Percentiles rank a stretch among this genome's conserved stretches.
Evolutionary conservation across 2,113 vertebrate species (phyloP).

Genomic region (Sigmodon hispidus): DNA sequence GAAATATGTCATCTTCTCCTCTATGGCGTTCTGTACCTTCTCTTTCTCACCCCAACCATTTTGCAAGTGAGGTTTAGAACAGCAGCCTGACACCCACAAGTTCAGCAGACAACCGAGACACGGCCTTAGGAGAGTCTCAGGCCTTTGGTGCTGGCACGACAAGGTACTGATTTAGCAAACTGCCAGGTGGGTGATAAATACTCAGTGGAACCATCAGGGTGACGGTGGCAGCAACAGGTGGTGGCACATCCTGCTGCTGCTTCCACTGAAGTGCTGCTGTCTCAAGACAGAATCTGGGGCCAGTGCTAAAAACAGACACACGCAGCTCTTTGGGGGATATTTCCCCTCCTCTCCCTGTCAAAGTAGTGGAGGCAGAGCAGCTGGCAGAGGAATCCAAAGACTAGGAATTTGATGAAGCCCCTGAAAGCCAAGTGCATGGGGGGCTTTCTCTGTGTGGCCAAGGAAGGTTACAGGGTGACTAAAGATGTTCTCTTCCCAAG

Average conservation of each 20-base stretch:
- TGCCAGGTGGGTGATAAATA: background rate
- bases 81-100: background rate
- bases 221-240: background rate
- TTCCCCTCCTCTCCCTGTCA: background rate
- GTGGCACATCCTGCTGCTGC: background rate
- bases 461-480: background rate
- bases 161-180: background rate
- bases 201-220: background rate
- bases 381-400: background rate
- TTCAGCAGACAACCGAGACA: background rate
- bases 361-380: background rate
- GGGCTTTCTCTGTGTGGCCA: background rate
- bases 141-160: background rate
- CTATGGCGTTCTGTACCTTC: background rate
- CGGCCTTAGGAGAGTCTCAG: background rate
- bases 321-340: background rate
- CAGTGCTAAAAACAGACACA: accelerated
- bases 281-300: background rate
- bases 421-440: background rate
- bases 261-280: background rate
- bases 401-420: background rate
- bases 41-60: background rate
- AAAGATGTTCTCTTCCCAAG: background rate
- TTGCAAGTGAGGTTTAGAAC: too few relatives aligned
- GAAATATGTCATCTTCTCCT: background rate